phyloP scores from a whole-genome alignment of 2,797 vertebrate genomes.

The Tenualosa ilisha region DNA sequence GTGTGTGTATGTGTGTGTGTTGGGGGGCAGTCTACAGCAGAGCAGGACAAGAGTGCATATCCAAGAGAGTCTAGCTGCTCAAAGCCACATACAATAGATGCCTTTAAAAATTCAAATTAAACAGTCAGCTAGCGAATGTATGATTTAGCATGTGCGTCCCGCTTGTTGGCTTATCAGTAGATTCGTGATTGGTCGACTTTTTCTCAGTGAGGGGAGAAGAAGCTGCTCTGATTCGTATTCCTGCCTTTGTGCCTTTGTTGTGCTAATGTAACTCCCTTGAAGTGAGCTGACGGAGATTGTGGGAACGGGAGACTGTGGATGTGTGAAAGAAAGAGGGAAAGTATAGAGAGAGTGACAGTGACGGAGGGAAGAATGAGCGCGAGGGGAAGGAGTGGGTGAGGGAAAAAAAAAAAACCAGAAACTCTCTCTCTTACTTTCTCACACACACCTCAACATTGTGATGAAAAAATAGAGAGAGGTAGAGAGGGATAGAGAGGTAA shows the following conservation, averaged over 20 bases:
- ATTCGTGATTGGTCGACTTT: background rate
- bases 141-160: background rate
- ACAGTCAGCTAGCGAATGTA: background rate
- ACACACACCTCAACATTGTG: background rate
- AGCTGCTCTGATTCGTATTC: too few species aligned
- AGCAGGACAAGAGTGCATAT: background rate
- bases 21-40: background rate
- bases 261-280: too few species aligned
- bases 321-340: background rate
- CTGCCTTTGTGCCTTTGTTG: too few species aligned
- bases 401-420: background rate
- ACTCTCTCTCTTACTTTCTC: background rate
- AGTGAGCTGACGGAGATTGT: too few species aligned
- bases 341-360: background rate
- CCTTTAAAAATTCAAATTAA: background rate
- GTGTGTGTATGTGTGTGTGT: background rate
- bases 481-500: background rate
- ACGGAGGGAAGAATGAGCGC: background rate
- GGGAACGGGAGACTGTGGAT: background rate
- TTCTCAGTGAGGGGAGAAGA: too few species aligned
- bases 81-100: background rate
- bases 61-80: background rate
- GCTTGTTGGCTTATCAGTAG: background rate
- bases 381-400: too few species aligned
- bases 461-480: background rate